Evolutionary conservation across 2,797 vertebrate genomes (phyloP), one percentile per base, ranked within the genome.

Genomic region (Naso thynnoides): DNA sequence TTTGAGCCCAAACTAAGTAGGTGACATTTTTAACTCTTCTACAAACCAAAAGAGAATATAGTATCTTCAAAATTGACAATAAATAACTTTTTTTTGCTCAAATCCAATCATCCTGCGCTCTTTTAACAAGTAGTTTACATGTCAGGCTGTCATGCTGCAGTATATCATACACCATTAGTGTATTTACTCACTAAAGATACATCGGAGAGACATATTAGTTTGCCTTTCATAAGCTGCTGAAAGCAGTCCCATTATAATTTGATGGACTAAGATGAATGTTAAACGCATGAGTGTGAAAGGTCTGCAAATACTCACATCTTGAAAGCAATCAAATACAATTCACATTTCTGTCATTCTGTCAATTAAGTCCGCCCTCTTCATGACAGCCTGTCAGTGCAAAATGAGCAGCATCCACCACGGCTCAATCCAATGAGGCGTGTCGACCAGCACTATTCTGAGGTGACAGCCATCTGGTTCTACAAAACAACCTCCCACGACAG

Each of bases 311-410:
- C 24, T 24, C 18, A 7, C 59, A 38, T 19, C 63, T 33, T 56
- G 39, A 61, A 61, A 70, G 41, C 47, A 26, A 78, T 24, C 14
- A 23, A 81, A 61, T 31, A 38, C 26, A 57, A 47, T 57, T 68
- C 31, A 62, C 47, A 54, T 70, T 75, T 72, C 59, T 89, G 85
- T 89, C 86, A 80, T 70, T 60, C 72, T 82, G 82, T 89, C 81
- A 85, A 29, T 66, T 21, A 67, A 63, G 64, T 65, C 69, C 85
- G 41, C 88, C 74, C 66, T 71, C 70, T 87, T 78, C 62, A 42
- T 81, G 78, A 86, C 85, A 85, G 80, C 56, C 44, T 83, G 76
- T 86, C 78, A 78, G 16, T 82, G 82, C n/a, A 49, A 79, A 76
- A 76, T 65, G 44, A 88, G 64, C 61, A 71, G 67, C 79, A 23